These are phyloP conservation scores for Acinonyx jubatus DNA, from an alignment of 2,113 vertebrate species.

Conservation along the genomic window DNA sequence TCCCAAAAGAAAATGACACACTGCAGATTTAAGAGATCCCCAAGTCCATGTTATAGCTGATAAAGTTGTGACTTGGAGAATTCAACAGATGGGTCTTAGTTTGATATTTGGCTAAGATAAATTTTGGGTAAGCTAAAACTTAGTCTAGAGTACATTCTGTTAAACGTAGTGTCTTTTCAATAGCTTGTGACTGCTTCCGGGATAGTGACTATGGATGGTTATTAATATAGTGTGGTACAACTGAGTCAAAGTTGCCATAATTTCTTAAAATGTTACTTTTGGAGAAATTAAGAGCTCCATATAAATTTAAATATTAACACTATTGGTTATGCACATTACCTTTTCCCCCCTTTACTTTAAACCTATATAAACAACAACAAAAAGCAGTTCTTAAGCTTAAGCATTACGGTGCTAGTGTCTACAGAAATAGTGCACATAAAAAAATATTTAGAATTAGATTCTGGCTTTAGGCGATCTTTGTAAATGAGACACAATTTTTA, in stretches of 20 bases:
- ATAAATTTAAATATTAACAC: background rate
- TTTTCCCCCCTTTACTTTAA: background rate
- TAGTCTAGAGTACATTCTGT: background rate
- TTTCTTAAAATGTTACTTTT: constrained; percentile 32
- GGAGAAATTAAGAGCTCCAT: background rate
- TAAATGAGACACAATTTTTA: constrained; percentile 43
- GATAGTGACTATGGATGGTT: background rate
- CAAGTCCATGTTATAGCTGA: background rate
- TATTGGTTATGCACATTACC: background rate
- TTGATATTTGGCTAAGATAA: background rate
- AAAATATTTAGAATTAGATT: constrained; percentile 57
- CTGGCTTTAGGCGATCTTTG: constrained; percentile 47
- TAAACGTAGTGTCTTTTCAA: background rate
- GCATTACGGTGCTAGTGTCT: background rate
- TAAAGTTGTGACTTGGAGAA: constrained; percentile 6
- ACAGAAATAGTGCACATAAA: constrained; percentile 21
- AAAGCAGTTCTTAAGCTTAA: constrained; percentile 10
- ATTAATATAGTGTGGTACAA: background rate
- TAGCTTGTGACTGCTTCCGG: background rate
- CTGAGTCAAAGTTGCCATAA: background rate
- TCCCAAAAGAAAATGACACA: background rate
- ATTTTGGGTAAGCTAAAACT: background rate
- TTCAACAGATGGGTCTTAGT: background rate
- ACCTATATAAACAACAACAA: background rate
- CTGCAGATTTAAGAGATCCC: background rate